Evolutionary conservation across 1,140 invertebrate genomes (phyloP).

Genomic region (Pogonognathellus flavescens): DNA sequence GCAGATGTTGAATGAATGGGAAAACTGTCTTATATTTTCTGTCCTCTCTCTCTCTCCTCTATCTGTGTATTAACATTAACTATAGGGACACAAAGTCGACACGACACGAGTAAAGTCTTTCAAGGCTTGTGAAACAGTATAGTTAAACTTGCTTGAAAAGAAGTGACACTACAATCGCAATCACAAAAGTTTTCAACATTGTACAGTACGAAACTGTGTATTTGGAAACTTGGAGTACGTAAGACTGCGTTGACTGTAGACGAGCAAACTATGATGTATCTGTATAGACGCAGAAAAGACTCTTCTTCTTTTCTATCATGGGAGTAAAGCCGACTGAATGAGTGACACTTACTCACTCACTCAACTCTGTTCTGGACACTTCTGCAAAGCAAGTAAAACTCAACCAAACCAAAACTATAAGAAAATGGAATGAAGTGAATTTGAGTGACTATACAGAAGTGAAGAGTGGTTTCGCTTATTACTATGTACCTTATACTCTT

Average conservation of each 20-base stretch:
- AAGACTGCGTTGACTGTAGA: background rate
- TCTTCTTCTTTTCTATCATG: background rate
- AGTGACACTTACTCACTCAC: constrained; percentile 41
- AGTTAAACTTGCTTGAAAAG: constrained; percentile 7
- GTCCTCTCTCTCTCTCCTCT: background rate
- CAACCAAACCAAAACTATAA: constrained; percentile 23
- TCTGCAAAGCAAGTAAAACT: constrained; percentile 26
- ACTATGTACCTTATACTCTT: no score
- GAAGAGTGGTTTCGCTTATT: constrained; percentile 10
- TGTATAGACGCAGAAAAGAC: background rate
- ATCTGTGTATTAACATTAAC: background rate
- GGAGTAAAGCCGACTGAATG: constrained; percentile 39
- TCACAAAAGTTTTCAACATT: constrained; percentile 43
- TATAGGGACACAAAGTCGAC: background rate
- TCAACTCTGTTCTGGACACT: constrained; percentile 47
- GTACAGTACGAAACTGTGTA: constrained; percentile 25
- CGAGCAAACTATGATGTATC: background rate
- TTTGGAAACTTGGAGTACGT: background rate
- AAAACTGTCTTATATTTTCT: constrained; percentile 28
- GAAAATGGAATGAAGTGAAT: constrained; percentile 25
- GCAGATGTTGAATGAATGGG: constrained; percentile 45
- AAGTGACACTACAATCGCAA: constrained; percentile 30
- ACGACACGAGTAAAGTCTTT: background rate
- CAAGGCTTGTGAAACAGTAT: constrained; percentile 1
- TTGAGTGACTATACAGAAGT: constrained; percentile 23